Evolutionary conservation across 2,888 invertebrate species (phyloP), one percentile per base, ranked within the genome.

Genomic region (Spialia ferax): DNA sequence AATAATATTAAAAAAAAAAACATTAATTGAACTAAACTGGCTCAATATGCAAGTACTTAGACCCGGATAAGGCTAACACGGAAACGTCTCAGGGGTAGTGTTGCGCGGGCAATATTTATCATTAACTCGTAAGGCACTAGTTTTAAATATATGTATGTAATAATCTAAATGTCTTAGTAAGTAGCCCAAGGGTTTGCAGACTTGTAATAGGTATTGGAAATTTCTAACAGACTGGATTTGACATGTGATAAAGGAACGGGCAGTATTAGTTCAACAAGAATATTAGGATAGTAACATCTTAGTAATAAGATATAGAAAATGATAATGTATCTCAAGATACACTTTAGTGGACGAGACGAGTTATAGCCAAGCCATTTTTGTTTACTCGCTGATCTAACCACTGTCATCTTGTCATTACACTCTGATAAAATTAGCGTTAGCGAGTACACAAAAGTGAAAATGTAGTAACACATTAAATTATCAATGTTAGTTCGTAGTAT

Each of bases 191-290:
- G 72, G 65, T 68, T 69, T 45, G 72, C 63, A 35, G 69, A 68
- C 68, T 71, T 63, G 59, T 59, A 52, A 50, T 20, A 45, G 4
- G 22, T 23, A 57, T 59, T 23, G 69, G 59, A 71, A 69, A 67
- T 69, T 67, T 62, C 38, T 69, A 70, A 74, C 71, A 71, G 75
- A 74, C 76, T 77, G 75, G 67, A 66, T 66, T 72, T 62, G 56
- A 69, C 69, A 70, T 73, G 71, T 75, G 74, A 74, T 75, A 77
- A 69, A 70, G 63, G 71, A 73, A 80, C 75, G 73, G 79, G 73
- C 86, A 88, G 89, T 86, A 86, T 84, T 72, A 66, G 60, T 66
- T 48, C 32, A 38, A 60, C 20, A 52, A 65, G 69, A 67, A 70
- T 68, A 50, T 71, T 70, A 71, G 45, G 45, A 52, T 48, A 56